These are phyloP conservation scores for Cariama cristata DNA, from an alignment of 2,113 vertebrate genomes.

Conservation along the genomic window DNA sequence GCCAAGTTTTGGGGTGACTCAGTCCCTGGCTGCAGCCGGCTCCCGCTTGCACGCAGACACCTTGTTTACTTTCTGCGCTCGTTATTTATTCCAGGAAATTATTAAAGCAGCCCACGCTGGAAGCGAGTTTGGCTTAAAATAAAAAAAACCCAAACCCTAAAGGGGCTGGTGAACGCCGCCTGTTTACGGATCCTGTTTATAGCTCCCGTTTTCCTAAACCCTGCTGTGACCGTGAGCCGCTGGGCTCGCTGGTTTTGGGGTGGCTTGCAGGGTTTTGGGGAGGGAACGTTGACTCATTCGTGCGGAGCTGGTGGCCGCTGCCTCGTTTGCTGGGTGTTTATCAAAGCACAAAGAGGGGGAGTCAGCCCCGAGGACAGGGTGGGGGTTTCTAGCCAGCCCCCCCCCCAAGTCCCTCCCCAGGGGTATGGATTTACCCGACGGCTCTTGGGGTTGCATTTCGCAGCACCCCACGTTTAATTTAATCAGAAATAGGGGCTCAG, in stretches of 20 bases:
- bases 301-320: fast-evolving
- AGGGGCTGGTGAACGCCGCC: fast-evolving
- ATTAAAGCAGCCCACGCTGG: constrained; percentile 50
- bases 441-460: background rate
- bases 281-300: fast-evolving
- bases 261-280: background rate
- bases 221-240: fast-evolving
- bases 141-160: background rate
- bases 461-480: fast-evolving
- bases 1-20: background rate
- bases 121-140: constrained; percentile 23
- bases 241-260: background rate
- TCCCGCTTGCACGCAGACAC: background rate
- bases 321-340: background rate
- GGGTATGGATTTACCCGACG: fast-evolving
- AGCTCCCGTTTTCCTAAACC: background rate
- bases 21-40: background rate
- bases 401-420: background rate
- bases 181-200: background rate
- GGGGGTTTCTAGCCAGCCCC: background rate
- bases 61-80: constrained; percentile 45
- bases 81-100: constrained; percentile 67
- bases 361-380: fast-evolving
- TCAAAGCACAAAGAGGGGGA: background rate
- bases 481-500: fast-evolving